Evolutionary conservation across 2,888 invertebrate species (phyloP).

Genomic region (Drymonia ruficornis): DNA sequence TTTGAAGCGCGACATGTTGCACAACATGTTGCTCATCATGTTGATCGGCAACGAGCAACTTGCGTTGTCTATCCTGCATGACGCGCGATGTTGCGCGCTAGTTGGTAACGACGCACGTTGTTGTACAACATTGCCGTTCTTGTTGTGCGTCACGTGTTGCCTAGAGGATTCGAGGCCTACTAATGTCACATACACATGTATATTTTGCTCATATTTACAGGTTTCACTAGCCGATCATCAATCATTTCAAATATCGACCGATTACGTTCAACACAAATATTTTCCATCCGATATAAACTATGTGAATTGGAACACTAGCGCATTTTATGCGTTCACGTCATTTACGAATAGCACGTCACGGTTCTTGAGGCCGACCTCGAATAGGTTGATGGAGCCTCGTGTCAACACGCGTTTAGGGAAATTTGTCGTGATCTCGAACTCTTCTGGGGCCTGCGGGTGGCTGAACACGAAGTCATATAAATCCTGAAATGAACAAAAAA

Average conservation of each 20-base stretch:
- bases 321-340: constrained; percentile 92
- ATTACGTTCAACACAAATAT: background rate
- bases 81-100: no score
- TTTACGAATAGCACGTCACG: constrained; percentile 97
- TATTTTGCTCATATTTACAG: constrained; percentile 3
- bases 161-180: no score
- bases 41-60: no score
- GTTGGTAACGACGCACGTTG: no score
- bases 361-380: constrained; percentile 93
- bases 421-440: constrained; percentile 98
- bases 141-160: no score
- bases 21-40: no score
- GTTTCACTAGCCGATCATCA: constrained; percentile 6
- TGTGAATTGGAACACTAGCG: background rate
- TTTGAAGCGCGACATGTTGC: no score
- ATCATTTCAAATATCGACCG: background rate
- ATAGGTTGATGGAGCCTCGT: constrained; percentile 86
- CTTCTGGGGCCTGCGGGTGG: constrained; percentile 95
- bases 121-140: no score
- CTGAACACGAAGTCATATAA: constrained; percentile 98
- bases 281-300: background rate
- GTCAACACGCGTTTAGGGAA: constrained; percentile 95
- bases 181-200: background rate
- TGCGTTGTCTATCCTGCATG: no score
- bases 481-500: constrained; percentile 87